Evolutionary conservation across 2,888 invertebrate species (phyloP), one percentile per base, ranked within the genome.

Genomic region (Halictus quadricinctus): DNA sequence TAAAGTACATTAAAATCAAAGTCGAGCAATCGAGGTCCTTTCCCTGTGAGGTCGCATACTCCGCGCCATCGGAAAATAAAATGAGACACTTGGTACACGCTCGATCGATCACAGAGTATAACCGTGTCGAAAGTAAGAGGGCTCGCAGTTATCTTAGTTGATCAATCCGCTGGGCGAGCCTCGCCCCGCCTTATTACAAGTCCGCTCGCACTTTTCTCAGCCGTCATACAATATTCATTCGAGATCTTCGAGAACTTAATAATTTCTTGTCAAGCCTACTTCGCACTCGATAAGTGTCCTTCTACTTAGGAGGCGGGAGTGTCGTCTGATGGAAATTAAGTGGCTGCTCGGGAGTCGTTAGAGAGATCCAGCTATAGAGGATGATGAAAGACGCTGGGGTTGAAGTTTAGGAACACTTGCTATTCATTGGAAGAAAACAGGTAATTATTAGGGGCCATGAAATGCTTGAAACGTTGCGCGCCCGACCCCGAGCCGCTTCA

Each of bases 291-390:
- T 69, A 69, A 69, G 66, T 69, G 66, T 69, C 66, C 66, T 21
- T 36, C 66, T 69, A 69, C 66, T 69, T 69, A 21, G 66, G 41
- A 69, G 66, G 21, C 36, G 66, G 66, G 66, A 69, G 21, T 41
- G 66, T 41, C 66, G 70, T 70, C 70, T 6, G 70, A 43, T 70
- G 70, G 70, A 43, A 70, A 70, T 70, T 70, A 70, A 70, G 70
- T 70, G 70, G 70, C 43, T 43, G 43, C 70, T 70, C 43, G 43
- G 41, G 41, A 43, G 43, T 70, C 70, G 70, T 41, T 43, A 43
- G 70, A 43, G 70, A n/a, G 70, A 43, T 70, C 43, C 41, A 21
- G 70, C 70, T 43, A 18, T 4, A 41, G 69, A 43, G 69, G 69
- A 70, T 43, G n/a, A 69, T 69, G 66, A 69, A 69, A 69, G 41